Evolutionary conservation across 2,888 invertebrate genomes (phyloP).

Genomic region (Hyalella azteca): DNA sequence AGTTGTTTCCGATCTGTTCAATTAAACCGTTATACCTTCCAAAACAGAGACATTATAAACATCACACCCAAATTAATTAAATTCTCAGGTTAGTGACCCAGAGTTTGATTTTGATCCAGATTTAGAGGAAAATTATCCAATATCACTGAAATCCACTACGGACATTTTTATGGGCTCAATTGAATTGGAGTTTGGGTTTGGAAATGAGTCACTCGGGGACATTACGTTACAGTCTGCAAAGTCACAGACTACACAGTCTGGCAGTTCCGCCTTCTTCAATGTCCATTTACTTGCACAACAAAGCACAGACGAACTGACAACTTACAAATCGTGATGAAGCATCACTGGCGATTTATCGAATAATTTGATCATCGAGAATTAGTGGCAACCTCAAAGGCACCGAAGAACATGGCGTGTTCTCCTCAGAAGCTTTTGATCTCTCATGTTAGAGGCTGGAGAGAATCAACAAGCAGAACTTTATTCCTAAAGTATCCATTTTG

Average conservation of each 20-base stretch:
- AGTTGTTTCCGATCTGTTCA: too few species aligned
- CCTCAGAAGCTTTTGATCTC: background rate
- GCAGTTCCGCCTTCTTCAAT: background rate
- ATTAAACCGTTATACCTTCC: too few species aligned
- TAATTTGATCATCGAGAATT: background rate
- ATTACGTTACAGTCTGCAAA: too few species aligned
- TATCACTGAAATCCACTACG: too few species aligned
- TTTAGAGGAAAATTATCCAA: too few species aligned
- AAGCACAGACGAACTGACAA: background rate
- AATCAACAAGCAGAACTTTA: constrained; percentile 11
- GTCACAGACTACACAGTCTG: background rate
- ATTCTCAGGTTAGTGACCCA: too few species aligned
- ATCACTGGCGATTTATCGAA: constrained; percentile 21
- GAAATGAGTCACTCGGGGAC: too few species aligned
- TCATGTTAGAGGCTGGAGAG: background rate
- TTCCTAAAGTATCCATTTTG: constrained; percentile 29
- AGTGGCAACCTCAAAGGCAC: constrained; percentile 25
- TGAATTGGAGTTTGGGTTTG: too few species aligned
- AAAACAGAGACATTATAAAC: too few species aligned
- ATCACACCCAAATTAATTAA: too few species aligned
- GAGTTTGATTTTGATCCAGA: too few species aligned
- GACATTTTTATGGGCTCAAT: too few species aligned
- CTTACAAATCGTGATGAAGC: background rate
- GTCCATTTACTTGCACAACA: constrained; percentile 19
- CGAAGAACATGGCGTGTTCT: background rate